Evolutionary conservation across 2,113 vertebrate species (phyloP).

Genomic region (Dendrocopos noguchii): DNA sequence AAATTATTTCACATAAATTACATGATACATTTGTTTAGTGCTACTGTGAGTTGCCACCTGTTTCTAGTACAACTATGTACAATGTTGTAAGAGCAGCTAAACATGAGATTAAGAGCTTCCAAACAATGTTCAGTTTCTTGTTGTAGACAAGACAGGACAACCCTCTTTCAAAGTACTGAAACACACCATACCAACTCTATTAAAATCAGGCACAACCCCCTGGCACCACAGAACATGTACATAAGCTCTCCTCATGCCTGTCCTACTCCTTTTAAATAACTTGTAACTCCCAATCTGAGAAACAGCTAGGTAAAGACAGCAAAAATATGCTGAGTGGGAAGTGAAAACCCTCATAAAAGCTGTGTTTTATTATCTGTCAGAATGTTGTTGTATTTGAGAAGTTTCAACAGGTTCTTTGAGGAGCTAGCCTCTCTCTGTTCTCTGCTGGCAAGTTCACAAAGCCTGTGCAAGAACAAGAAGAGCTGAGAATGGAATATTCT

Average conservation of each 20-base stretch:
- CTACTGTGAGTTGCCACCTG: not conserved
- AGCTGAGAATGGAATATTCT: not conserved
- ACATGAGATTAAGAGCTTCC: not conserved
- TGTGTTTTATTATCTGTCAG: not conserved
- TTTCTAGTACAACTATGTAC: not conserved
- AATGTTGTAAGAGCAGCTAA: not conserved
- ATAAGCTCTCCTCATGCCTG: not conserved
- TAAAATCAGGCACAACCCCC: not conserved
- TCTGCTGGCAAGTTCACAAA: not conserved
- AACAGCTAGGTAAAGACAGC: not conserved
- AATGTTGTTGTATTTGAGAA: not conserved
- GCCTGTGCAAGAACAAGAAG: not conserved
- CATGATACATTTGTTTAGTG: conserved; percentile 5
- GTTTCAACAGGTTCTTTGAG: not conserved
- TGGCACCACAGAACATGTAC: not conserved
- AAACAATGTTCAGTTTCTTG: not conserved
- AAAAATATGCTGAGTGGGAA: not conserved
- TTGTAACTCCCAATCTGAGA: not conserved
- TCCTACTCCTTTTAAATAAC: not conserved
- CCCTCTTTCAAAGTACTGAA: not conserved
- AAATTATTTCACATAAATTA: conserved; percentile 35
- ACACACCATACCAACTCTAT: not conserved
- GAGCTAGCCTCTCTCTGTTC: not conserved
- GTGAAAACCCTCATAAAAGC: not conserved
- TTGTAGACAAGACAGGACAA: not conserved